Conservation (phyloP, 2,113 vertebrate species). For the Rhinopithecus roxellana region DNA sequence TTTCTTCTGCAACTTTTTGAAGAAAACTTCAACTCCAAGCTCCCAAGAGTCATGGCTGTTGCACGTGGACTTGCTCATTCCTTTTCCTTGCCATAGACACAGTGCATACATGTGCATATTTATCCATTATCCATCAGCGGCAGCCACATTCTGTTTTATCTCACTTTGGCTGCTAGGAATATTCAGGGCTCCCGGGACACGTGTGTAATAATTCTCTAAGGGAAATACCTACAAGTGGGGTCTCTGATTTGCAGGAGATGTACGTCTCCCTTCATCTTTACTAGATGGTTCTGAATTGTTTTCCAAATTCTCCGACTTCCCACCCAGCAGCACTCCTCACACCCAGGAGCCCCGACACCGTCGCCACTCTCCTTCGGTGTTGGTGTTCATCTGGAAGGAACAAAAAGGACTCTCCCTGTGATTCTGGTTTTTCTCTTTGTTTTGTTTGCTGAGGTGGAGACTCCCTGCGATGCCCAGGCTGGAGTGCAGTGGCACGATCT, state of each 20-base stretch:
- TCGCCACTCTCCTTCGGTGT: rapidly evolving
- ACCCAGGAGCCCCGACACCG: rapidly evolving
- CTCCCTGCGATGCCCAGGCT: no score
- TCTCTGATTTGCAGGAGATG: neutral
- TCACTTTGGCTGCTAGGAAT: neutral
- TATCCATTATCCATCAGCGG: rapidly evolving
- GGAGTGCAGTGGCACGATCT: no score
- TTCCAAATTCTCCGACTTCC: neutral
- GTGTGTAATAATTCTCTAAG: rapidly evolving
- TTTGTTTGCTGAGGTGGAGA: no score
- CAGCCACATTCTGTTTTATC: rapidly evolving
- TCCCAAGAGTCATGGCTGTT: rapidly evolving
- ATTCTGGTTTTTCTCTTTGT: no score
- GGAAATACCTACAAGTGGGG: rapidly evolving
- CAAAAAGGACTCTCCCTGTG: neutral
- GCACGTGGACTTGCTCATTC: rapidly evolving
- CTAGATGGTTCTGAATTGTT: no score
- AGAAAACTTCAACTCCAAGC: no score
- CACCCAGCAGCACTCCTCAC: rapidly evolving
- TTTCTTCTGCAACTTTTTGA: neutral
- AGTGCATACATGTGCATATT: rapidly evolving
- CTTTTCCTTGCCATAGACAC: rapidly evolving
- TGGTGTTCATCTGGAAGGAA: rapidly evolving
- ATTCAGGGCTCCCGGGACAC: rapidly evolving
- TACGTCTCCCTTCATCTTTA: neutral